Evolutionary conservation across 2,113 vertebrate species (phyloP).

Genomic region (Nycticryphes semicollaris): DNA sequence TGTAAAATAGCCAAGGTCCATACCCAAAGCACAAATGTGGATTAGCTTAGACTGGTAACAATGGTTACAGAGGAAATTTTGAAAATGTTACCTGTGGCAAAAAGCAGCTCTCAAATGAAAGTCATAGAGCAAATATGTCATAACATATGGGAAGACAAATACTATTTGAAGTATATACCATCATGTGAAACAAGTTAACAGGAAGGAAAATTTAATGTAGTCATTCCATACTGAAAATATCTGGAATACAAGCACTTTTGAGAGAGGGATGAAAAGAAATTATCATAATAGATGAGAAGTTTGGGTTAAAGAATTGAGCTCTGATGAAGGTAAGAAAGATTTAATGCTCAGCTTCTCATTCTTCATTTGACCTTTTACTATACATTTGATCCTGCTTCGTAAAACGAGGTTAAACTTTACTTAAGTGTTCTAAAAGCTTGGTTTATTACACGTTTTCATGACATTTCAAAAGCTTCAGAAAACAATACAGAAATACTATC

Average conservation of each 20-base stretch:
- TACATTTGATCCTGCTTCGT: background rate
- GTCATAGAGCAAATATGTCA: background rate
- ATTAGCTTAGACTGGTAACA: background rate
- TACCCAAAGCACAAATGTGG: fast-evolving
- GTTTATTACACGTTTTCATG: background rate
- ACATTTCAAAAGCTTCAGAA: background rate
- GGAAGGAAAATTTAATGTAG: background rate
- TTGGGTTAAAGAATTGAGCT: background rate
- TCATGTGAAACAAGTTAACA: background rate
- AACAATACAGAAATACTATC: background rate
- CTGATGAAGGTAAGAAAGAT: background rate
- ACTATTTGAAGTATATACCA: background rate
- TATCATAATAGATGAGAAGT: background rate
- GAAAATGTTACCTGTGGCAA: background rate
- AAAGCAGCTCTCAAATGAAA: background rate
- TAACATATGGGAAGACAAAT: background rate
- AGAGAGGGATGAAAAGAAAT: background rate
- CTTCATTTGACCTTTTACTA: background rate
- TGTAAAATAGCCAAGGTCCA: background rate
- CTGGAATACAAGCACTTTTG: background rate
- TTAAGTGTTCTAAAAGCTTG: background rate
- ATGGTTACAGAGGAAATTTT: background rate
- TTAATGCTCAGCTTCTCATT: background rate
- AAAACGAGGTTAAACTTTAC: background rate
- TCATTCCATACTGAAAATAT: background rate